Evolutionary conservation across 2,888 invertebrate species (phyloP), one percentile per base, ranked within the genome.

Genomic region (Cephus pulcher): DNA sequence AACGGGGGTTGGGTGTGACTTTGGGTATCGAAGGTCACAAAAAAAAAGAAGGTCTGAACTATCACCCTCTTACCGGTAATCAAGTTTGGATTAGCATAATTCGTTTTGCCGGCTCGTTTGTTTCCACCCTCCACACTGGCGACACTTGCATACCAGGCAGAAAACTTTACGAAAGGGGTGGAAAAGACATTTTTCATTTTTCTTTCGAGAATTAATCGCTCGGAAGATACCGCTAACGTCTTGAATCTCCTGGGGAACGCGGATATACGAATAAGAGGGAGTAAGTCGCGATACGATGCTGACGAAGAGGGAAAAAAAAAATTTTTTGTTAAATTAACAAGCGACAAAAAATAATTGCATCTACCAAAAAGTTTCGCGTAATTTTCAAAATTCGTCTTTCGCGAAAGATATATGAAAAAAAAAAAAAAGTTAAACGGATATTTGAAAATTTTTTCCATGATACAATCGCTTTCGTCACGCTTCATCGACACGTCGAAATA

Each of bases 51-150:
- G 9, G 2, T 2, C 56, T 56, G 1, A 23, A 9, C 23, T 56
- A 56, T 56, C 56, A 23, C 69, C 74, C 77, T 74, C 77, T 77
- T 77, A 74, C 40, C 74, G 77, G 77, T 77, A 77, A 77, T 77
- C 77, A 77, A 77, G 74, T 74, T 35, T 12, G 74, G 74, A 77
- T 77, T 77, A 77, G 77, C 77, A 77, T 77, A 74, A 77, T 77
- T 77, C 77, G 74, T 77, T 77, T 77, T 69, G 35, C 77, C 77
- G 77, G 68, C 73, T 76, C 76, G 76, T 77, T 77, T 74, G 74
- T 74, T 77, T 68, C 77, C 32, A 73, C 73, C 23, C 33, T 74
- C 74, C 77, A 33, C 35, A 77, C 35, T 56, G 56, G 56, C 56
- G 56, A 56, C 56, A 23, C 56, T 56, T 56, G 56, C 56, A 56